Conservation (phyloP, 2,113 vertebrate genomes). For the Phodopus roborovskii region DNA sequence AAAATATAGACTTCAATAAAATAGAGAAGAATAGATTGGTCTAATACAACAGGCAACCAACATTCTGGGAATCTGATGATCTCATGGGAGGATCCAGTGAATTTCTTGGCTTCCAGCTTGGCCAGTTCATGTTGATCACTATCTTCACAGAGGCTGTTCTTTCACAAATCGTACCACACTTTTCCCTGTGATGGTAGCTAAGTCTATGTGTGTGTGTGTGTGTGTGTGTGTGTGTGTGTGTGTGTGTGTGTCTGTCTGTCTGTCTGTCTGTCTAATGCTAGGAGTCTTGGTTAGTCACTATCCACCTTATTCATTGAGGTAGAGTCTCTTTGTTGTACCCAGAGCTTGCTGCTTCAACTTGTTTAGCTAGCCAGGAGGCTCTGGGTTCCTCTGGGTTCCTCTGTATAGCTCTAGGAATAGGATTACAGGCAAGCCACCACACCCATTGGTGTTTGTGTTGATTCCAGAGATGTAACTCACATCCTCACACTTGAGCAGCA, state of each 20-base stretch:
- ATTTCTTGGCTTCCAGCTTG: background rate
- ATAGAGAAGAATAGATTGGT: background rate
- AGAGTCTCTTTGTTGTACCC: background rate
- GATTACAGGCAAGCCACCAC: background rate
- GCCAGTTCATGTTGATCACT: background rate
- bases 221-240: background rate
- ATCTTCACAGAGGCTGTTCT: background rate
- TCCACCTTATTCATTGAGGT: background rate
- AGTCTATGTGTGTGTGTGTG: background rate
- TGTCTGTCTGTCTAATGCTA: background rate
- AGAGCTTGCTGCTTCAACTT: background rate
- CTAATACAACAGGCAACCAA: background rate
- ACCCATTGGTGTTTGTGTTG: background rate
- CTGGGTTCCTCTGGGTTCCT: background rate
- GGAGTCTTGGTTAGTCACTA: background rate
- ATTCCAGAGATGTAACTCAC: background rate
- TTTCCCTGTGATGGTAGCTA: background rate
- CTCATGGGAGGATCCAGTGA: background rate
- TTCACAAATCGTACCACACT: background rate
- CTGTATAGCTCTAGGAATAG: background rate
- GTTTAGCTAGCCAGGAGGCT: background rate
- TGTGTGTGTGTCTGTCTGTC: background rate
- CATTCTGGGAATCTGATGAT: background rate
- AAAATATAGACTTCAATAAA: background rate
- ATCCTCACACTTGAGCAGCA: background rate